These are phyloP conservation scores for Sylvilagus bachmani DNA, from an alignment of 2,113 vertebrate genomes.

Conservation along the genomic window DNA sequence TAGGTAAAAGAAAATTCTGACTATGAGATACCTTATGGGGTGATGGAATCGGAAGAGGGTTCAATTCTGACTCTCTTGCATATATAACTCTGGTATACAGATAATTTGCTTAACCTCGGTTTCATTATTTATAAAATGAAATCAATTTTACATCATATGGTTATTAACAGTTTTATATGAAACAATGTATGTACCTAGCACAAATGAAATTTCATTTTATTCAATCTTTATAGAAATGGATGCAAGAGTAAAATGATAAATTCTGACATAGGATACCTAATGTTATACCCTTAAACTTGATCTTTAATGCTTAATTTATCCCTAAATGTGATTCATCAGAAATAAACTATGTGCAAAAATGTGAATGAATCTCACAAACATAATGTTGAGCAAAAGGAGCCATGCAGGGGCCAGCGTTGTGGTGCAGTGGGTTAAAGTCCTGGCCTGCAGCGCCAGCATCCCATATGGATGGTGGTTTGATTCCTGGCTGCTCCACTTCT, in stretches of 20 bases:
- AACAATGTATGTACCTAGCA: not conserved
- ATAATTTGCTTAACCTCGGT: slow-evolving; percentile 50
- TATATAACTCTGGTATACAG: slow-evolving; percentile 16
- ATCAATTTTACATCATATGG: not conserved
- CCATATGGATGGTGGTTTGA: too few species aligned
- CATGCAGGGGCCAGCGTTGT: not conserved
- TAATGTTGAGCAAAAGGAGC: slow-evolving; percentile 28
- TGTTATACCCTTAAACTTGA: slow-evolving; percentile 48
- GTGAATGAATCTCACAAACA: slow-evolving; percentile 43
- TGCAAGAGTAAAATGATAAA: slow-evolving; percentile 67
- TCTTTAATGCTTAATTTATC: slow-evolving; percentile 59
- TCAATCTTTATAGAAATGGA: slow-evolving; percentile 37
- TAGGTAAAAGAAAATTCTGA: slow-evolving; percentile 87
- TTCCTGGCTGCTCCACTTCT: too few species aligned
- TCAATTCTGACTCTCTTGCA: slow-evolving; percentile 54
- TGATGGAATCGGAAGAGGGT: slow-evolving; percentile 18
- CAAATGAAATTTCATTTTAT: slow-evolving; percentile 49
- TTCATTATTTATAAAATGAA: slow-evolving; percentile 59
- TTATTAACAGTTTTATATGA: slow-evolving; percentile 51
- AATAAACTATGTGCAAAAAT: slow-evolving; percentile 23
- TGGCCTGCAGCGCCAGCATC: too few species aligned
- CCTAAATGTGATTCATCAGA: slow-evolving; percentile 49
- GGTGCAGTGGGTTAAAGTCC: too few species aligned
- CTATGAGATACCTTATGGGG: not conserved
- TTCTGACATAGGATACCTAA: not conserved